Evolutionary conservation across 2,797 vertebrate species (phyloP).

Genomic region (Arctocebus calabarensis): DNA sequence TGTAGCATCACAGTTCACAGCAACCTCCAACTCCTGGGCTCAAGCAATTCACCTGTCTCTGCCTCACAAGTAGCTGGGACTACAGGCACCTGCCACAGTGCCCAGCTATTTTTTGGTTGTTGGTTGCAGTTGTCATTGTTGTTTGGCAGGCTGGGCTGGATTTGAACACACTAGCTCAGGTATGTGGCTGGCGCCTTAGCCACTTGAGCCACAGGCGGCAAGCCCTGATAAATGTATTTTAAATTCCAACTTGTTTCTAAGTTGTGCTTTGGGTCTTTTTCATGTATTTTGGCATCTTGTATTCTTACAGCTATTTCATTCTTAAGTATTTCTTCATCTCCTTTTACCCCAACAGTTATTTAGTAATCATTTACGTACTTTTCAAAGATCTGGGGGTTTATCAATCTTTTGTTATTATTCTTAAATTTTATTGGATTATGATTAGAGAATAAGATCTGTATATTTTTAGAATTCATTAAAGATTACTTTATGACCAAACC

Average conservation of each 20-base stretch:
- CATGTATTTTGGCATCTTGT: background rate
- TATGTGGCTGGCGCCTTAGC: too few relatives aligned
- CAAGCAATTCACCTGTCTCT: too few relatives aligned
- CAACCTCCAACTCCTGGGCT: too few relatives aligned
- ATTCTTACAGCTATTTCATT: background rate
- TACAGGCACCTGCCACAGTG: too few relatives aligned
- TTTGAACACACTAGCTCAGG: too few relatives aligned
- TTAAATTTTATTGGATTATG: background rate
- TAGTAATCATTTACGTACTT: background rate
- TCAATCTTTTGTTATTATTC: background rate
- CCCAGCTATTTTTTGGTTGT: too few relatives aligned
- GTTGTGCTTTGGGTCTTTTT: background rate
- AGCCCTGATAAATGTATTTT: background rate
- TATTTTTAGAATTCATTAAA: background rate
- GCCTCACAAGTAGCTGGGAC: too few relatives aligned
- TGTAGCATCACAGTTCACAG: too few relatives aligned
- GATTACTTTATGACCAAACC: background rate
- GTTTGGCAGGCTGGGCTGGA: too few relatives aligned
- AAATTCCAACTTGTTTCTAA: background rate
- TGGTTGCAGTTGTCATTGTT: too few relatives aligned
- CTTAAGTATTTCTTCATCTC: background rate
- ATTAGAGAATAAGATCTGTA: background rate
- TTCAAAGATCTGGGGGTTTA: background rate
- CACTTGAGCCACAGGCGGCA: too few relatives aligned
- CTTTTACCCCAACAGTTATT: background rate